phyloP scores from a whole-genome alignment of 2,888 invertebrate genomes.

The Stenolophus ochropezus region DNA sequence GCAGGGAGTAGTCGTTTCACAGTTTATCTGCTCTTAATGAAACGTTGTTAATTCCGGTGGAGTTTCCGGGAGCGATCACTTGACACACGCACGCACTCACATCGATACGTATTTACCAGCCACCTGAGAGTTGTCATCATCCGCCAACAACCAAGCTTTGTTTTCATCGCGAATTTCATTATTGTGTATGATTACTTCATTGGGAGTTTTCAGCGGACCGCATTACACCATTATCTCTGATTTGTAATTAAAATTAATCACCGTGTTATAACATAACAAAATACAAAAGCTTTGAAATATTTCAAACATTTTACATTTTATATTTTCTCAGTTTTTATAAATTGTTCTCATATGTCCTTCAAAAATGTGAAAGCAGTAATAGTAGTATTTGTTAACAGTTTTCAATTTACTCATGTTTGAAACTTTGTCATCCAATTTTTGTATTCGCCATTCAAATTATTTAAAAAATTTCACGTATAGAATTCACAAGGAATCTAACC shows the following conservation, averaged over 20 bases:
- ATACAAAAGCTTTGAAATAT: too few species aligned
- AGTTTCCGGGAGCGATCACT: neutral
- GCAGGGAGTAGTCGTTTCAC: neutral
- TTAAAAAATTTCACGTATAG: too few species aligned
- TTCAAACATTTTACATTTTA: too few species aligned
- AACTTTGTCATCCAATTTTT: too few species aligned
- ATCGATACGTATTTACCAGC: conserved; percentile 33
- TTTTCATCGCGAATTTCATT: conserved; percentile 25
- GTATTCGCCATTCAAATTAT: too few species aligned
- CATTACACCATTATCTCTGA: conserved; percentile 8
- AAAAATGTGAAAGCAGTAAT: too few species aligned
- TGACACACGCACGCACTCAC: neutral
- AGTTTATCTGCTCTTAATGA: neutral
- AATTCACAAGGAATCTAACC: too few species aligned
- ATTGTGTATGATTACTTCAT: conserved; percentile 19
- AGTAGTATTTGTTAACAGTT: too few species aligned
- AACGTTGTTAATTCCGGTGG: neutral
- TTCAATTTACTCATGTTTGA: too few species aligned
- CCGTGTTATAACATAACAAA: too few species aligned
- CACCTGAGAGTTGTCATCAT: conserved; percentile 37
- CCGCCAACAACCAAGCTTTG: conserved; percentile 19
- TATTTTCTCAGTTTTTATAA: too few species aligned
- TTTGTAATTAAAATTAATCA: neutral
- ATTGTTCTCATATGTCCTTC: too few species aligned
- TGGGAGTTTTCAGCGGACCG: neutral